Conservation (phyloP, 2,888 invertebrate genomes). For the Escarpia spicata region DNA sequence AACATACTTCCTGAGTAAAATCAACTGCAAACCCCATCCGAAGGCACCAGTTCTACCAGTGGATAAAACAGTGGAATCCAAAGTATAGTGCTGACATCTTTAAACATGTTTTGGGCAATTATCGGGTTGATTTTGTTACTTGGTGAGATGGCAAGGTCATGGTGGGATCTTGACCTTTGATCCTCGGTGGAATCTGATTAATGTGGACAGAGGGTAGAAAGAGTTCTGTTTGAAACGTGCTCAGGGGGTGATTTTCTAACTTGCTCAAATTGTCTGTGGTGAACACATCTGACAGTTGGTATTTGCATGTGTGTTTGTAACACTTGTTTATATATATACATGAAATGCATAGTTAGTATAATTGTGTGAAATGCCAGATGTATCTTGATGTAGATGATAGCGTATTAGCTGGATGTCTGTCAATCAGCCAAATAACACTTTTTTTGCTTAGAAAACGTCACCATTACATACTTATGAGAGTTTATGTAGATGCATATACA, state of each 20-base stretch:
- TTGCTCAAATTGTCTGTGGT: neutral
- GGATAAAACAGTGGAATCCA: neutral
- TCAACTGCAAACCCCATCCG: neutral
- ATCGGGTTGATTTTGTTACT: neutral
- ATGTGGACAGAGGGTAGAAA: neutral
- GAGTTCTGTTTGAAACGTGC: neutral
- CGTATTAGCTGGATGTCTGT: neutral
- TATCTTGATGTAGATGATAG: neutral
- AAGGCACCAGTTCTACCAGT: neutral
- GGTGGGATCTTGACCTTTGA: neutral
- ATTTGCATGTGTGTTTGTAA: neutral
- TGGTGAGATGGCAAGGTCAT: neutral
- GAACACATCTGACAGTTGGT: neutral
- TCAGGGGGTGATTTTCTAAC: neutral
- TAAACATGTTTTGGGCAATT: neutral
- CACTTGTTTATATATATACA: neutral
- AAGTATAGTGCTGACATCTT: neutral
- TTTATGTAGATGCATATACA: slow-evolving; percentile 13
- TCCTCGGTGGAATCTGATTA: neutral
- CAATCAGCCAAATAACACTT: neutral
- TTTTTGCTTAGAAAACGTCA: neutral
- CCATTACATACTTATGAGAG: neutral
- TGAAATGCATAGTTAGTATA: neutral
- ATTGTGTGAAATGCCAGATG: neutral
- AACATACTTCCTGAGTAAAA: neutral